A percentile compares a stretch with the other conserved stretches of the same genome.
Conservation (phyloP, 2,113 vertebrate species). For the Brachyhypopomus gauderio region DNA sequence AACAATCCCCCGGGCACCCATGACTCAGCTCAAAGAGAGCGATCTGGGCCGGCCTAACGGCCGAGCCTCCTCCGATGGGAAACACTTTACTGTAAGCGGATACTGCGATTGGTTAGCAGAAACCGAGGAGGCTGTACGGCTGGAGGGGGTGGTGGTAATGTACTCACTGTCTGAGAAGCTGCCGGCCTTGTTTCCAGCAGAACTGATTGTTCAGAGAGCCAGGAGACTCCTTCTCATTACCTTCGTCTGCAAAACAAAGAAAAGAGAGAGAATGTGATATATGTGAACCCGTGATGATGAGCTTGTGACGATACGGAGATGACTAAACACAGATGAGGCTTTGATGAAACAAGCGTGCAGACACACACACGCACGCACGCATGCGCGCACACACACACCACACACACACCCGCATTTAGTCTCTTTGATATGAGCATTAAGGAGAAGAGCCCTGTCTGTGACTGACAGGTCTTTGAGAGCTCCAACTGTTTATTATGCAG, state of each 20-base stretch:
- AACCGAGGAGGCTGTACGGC: neutral
- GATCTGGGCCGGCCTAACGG: neutral
- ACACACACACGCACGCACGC: neutral
- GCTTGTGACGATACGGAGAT: neutral
- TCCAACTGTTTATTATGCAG: neutral
- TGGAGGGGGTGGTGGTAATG: neutral
- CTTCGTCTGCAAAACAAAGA: conserved; percentile 82
- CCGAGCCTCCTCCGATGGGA: neutral
- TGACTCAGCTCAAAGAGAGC: neutral
- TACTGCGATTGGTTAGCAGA: neutral
- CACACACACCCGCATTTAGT: neutral
- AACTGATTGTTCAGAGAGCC: conserved; percentile 93
- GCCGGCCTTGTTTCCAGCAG: conserved; percentile 97
- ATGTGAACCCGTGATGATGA: neutral
- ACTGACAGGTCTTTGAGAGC: neutral
- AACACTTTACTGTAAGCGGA: conserved; percentile 1
- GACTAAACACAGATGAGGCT: neutral
- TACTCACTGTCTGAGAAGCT: conserved; percentile 96
- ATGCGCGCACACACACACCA: neutral
- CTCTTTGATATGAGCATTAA: neutral
- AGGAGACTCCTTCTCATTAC: conserved; percentile 87
- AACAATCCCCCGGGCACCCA: neutral
- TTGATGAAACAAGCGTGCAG: neutral
- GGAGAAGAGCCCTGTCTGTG: neutral
- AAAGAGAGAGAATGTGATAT: conserved; percentile 43